Conservation (phyloP, 2,113 vertebrate species). For the Brachypodius melanocephalos region DNA sequence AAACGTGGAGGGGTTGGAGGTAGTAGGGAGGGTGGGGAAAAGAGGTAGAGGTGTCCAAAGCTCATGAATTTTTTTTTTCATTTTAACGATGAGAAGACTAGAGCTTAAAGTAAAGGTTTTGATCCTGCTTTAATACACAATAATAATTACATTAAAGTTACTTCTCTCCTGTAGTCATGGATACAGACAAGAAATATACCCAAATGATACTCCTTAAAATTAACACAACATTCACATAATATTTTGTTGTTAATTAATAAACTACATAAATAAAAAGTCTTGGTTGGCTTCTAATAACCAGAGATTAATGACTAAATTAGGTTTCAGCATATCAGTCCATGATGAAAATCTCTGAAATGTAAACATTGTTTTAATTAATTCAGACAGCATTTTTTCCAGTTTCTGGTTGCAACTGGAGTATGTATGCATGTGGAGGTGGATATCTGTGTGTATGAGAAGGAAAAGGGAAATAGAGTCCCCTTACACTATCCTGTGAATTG, state of each 20-base stretch:
- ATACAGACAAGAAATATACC: background rate
- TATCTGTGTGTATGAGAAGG: background rate
- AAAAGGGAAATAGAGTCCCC: background rate
- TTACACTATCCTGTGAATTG: background rate
- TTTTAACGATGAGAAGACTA: background rate
- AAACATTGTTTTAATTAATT: background rate
- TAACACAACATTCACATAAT: accelerated
- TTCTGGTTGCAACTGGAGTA: background rate
- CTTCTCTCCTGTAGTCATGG: background rate
- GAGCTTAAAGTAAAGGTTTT: background rate
- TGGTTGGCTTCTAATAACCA: background rate
- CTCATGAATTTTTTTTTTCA: background rate
- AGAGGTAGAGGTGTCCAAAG: background rate
- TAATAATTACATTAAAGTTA: background rate
- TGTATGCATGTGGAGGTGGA: background rate
- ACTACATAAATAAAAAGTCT: background rate
- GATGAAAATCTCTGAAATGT: background rate
- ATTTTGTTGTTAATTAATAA: background rate
- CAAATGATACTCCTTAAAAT: background rate
- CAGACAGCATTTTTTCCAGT: background rate
- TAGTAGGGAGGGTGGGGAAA: background rate
- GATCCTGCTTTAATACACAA: background rate
- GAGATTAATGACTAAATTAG: background rate
- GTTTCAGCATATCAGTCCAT: background rate
- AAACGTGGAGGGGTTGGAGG: accelerated